These are phyloP conservation scores for Paelopatides confundens DNA, from an alignment of 53 echinoderm and acorn worm species.

Conservation along the genomic window DNA sequence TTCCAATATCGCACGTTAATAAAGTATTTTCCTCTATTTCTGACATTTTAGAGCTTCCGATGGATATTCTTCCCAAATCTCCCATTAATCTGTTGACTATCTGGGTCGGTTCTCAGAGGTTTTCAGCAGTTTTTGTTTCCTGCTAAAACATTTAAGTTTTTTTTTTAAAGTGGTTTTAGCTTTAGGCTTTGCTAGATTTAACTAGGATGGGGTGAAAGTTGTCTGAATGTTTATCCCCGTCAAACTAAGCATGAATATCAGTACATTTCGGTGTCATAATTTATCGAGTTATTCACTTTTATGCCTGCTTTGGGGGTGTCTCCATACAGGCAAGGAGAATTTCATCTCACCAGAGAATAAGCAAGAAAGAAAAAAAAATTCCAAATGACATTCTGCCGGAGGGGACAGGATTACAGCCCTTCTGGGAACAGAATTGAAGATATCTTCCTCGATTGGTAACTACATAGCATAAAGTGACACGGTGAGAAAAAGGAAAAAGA, in stretches of 20 bases:
- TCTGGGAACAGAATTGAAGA: not conserved
- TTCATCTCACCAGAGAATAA: not conserved
- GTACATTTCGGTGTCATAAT: constrained; percentile 3
- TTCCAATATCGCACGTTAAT: not conserved
- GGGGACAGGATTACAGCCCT: not conserved
- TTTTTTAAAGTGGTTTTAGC: not conserved
- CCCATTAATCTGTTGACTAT: not conserved
- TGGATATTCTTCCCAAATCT: not conserved
- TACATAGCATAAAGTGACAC: not conserved
- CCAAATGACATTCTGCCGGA: not conserved
- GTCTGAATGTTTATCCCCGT: not conserved
- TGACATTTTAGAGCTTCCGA: constrained; percentile 2
- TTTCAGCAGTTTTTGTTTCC: not conserved
- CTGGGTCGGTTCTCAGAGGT: not conserved
- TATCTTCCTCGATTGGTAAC: not conserved
- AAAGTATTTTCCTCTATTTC: not conserved
- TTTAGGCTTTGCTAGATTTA: not conserved
- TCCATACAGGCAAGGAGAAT: not conserved
- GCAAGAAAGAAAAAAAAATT: not conserved
- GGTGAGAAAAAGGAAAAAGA: not conserved
- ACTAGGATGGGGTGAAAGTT: constrained; percentile 29
- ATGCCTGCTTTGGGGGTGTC: not conserved
- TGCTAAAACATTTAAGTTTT: not conserved
- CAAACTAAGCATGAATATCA: constrained; percentile 1
- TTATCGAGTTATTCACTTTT: constrained; percentile 7